Percentiles rank a stretch among this genome's conserved stretches.
Evolutionary conservation across 2,113 vertebrate species (phyloP).

Genomic region (Lophotis ruficrista): DNA sequence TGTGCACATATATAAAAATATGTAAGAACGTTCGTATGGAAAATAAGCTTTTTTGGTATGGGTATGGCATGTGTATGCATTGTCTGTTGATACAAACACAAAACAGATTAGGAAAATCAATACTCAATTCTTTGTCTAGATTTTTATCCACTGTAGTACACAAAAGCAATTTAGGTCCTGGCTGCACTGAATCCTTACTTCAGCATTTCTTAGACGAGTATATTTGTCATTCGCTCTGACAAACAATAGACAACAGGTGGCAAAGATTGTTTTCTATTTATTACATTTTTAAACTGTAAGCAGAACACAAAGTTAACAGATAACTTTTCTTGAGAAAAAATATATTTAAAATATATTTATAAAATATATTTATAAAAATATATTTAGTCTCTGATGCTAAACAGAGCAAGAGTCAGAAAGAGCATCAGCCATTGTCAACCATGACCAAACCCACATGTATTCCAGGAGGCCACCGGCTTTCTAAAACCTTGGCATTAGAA

Average conservation of each 20-base stretch:
- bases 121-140: constrained; percentile 68
- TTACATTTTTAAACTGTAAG: not conserved
- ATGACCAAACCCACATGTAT: not conserved
- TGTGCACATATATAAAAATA: not conserved
- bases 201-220: constrained; percentile 59
- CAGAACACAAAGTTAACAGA: not conserved
- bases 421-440: not conserved
- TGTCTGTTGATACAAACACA: constrained; percentile 43
- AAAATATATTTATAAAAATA: no score
- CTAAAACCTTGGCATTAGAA: not conserved
- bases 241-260: not conserved
- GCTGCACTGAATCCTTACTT: constrained; percentile 30
- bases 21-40: not conserved
- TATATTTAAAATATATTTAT: no score
- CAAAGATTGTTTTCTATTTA: constrained; percentile 20
- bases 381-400: not conserved
- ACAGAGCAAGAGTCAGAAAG: not conserved
- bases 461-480: fast-evolving
- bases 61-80: not conserved
- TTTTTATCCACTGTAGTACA: constrained; percentile 58
- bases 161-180: constrained; percentile 58
- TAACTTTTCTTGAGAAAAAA: not conserved
- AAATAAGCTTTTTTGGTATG: not conserved
- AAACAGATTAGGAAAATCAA: constrained; percentile 70
- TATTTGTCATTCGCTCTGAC: constrained; percentile 60